Base-by-base conservation (phyloP, 2,888 invertebrate genomes). In the Empis stercorea region DNA sequence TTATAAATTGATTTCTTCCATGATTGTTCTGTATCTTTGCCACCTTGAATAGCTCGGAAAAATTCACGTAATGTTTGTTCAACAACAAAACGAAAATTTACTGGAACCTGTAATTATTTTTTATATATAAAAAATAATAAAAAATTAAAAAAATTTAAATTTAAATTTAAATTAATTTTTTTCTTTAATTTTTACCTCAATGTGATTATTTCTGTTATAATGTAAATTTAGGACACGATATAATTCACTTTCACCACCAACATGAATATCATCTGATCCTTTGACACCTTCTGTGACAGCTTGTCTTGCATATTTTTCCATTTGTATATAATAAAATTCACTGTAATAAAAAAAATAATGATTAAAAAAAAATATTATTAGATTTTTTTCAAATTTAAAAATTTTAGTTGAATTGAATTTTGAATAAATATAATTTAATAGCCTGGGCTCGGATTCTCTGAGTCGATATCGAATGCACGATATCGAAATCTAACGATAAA, bases 1-100 rank as follows among this genome's bases (percentile, higher is more conserved):
- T 99, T 99, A 80, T 99, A 99, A 73, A 99, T 99, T 63, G 95
- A 87, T 73, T 99, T 99, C 78, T 99, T 99, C 99, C 99, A 99
- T 65, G 96, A 96, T 71, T 96, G 97, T 69, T 99, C 99, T 51
- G 84, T 78, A 74, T 99, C 99, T 72, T 96, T 94, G 57, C 92
- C 93, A 63, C 87, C 83, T 69, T 89, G 87, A 66, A 99, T 89
- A 59, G 99, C 92, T 73, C 93, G 91, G 85, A 91, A 99, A 79
- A 99, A 99, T 75, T 99, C 99, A 57, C 92, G 81, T 55, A 99
- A 77, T 50, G 99, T 97, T 72, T 94, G 91, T 71, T 99, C 95
- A 53, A 97, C 91, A 59, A 97, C 96, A 70, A 82, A 87, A 71
- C 94, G 84, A 79, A 99, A 97, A 77, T 89, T 89, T 60, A 87